Evolutionary conservation across 2,888 invertebrate genomes (phyloP).

Genomic region (Rhagonycha lutea): DNA sequence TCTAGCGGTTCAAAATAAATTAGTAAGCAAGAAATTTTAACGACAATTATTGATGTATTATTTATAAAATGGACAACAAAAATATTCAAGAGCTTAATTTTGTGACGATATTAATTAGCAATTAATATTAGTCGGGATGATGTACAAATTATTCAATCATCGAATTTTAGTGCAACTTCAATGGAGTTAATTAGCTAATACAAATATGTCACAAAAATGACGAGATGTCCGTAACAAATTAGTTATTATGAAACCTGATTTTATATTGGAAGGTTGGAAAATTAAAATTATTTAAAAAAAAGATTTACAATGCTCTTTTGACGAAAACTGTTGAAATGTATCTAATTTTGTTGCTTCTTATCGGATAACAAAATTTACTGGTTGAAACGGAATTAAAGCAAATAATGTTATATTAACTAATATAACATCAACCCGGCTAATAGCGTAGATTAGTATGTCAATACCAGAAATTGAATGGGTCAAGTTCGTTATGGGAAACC

Average conservation of each 20-base stretch:
- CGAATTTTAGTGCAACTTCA: background rate
- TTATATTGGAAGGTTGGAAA: too few relatives aligned
- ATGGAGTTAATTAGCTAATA: background rate
- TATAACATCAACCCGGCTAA: too few relatives aligned
- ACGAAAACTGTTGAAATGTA: too few relatives aligned
- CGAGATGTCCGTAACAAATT: background rate
- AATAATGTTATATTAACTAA: too few relatives aligned
- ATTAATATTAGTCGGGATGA: background rate
- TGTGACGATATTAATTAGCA: background rate
- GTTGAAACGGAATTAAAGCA: too few relatives aligned
- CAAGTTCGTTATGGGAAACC: too few relatives aligned
- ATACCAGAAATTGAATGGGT: too few relatives aligned
- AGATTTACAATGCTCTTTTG: too few relatives aligned
- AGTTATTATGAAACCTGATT: background rate
- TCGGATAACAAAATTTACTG: too few relatives aligned
- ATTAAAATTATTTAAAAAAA: too few relatives aligned
- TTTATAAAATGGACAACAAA: background rate
- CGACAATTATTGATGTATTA: background rate
- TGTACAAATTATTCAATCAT: background rate
- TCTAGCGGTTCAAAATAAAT: background rate
- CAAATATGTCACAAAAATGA: background rate
- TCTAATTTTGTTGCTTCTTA: too few relatives aligned
- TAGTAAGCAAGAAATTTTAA: background rate
- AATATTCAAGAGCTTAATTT: background rate
- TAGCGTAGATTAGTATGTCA: too few relatives aligned